Evolutionary conservation across 2,888 invertebrate species (phyloP).

Genomic region (Macrophya alboannulata): DNA sequence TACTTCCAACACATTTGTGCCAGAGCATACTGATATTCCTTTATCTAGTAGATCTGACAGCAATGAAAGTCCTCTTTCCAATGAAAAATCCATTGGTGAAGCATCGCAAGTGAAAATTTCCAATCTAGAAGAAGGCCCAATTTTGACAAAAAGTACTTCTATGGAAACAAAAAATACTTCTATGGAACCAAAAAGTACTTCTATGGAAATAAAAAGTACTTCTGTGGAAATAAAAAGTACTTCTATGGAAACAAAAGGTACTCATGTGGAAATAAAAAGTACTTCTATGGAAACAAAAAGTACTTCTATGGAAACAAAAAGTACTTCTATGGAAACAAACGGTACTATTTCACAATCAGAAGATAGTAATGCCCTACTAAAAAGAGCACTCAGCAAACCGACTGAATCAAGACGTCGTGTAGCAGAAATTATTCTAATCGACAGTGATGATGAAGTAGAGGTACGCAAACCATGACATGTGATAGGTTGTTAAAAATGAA

Average conservation of each 20-base stretch:
- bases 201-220: not conserved
- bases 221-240: not conserved
- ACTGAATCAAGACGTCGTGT: not conserved
- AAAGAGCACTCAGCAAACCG: not conserved
- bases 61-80: not conserved
- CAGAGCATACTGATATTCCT: not conserved
- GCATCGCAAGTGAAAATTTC: not conserved
- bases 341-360: not conserved
- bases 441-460: conserved; percentile 68
- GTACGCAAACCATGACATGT: conserved; percentile 57
- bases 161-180: not conserved
- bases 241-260: not conserved
- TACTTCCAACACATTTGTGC: not conserved
- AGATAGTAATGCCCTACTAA: not conserved
- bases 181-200: not conserved
- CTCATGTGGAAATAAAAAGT: not conserved
- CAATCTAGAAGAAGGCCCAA: not conserved
- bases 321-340: not conserved
- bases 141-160: not conserved
- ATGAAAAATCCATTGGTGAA: not conserved
- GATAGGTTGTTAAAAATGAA: not conserved
- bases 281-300: not conserved
- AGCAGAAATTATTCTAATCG: conserved; percentile 63
- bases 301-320: not conserved
- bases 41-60: not conserved